Conservation (phyloP, 2,113 vertebrate species). For the Eublepharis macularius region DNA sequence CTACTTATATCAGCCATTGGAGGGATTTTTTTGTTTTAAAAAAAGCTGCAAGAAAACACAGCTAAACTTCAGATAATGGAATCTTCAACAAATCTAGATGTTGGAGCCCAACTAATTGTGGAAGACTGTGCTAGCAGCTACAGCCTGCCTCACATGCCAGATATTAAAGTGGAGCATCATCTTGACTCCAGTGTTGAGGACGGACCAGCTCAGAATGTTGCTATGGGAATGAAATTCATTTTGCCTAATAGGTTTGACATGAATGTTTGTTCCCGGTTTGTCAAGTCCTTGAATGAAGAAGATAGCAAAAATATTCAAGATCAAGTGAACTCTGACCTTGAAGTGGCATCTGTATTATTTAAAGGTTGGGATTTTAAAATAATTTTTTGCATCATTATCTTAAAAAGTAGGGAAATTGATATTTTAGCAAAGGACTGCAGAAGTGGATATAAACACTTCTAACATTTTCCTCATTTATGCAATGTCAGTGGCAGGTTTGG, state of each 20-base stretch:
- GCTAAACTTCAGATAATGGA: conserved; percentile 62
- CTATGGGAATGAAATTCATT: conserved; percentile 98
- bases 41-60: conserved; percentile 40
- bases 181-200: conserved; percentile 77
- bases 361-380: conserved; percentile 84
- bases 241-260: conserved; percentile 97
- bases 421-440: not conserved
- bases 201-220: conserved; percentile 80
- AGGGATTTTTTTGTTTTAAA: not conserved
- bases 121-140: conserved; percentile 87
- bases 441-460: not conserved
- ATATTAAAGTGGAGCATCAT: conserved; percentile 90
- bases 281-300: conserved; percentile 97
- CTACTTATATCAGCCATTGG: not conserved
- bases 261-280: conserved; percentile 98
- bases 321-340: conserved; percentile 98
- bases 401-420: not conserved
- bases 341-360: conserved; percentile 97
- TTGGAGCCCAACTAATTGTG: conserved; percentile 75
- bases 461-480: not conserved
- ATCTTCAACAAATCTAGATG: conserved; percentile 71
- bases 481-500: not conserved
- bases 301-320: conserved; percentile 99
- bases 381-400: not conserved
- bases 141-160: conserved; percentile 81